A percentile compares a stretch with the other conserved stretches of the same genome.
phyloP scores from a whole-genome alignment of 1,140 invertebrate genomes.

The Archegozetes longisetosus region DNA sequence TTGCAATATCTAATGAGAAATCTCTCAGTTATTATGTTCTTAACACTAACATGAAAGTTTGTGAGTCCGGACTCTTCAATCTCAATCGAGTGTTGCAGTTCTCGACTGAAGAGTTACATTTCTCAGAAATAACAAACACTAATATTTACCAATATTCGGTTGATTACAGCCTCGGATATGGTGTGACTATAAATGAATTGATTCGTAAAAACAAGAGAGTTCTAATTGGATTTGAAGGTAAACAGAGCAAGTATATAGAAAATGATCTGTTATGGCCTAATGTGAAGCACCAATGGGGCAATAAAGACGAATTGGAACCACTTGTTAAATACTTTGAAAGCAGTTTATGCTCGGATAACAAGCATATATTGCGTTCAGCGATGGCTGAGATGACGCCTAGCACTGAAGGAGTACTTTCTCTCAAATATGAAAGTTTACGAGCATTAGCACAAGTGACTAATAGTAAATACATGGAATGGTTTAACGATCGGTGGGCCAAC shows the following conservation, averaged over 20 bases:
- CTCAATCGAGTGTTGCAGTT: too few species aligned
- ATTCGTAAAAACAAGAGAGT: conserved; percentile 36
- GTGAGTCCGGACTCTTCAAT: too few species aligned
- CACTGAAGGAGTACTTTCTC: conserved; percentile 41
- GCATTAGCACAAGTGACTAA: conserved; percentile 51
- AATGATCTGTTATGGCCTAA: conserved; percentile 29
- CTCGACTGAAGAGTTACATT: too few species aligned
- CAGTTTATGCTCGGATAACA: conserved; percentile 13
- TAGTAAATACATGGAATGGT: conserved; percentile 44
- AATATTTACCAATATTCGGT: too few species aligned
- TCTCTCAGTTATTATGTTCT: too few species aligned
- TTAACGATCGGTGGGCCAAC: conserved; percentile 42
- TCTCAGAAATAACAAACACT: too few species aligned
- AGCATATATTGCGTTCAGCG: conserved; percentile 12
- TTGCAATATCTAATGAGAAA: too few species aligned
- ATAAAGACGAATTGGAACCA: conserved; percentile 34
- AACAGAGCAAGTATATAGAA: conserved; percentile 8
- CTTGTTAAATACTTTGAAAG: conserved; percentile 33
- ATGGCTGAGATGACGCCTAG: conserved; percentile 57
- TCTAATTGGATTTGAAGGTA: conserved; percentile 38
- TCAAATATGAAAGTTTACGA: conserved; percentile 35
- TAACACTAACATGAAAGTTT: too few species aligned
- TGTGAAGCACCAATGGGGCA: conserved; percentile 42
- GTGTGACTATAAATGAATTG: conserved; percentile 30
- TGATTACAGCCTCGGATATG: background rate